These are phyloP conservation scores for Mnemiopsis leidyi DNA, from an alignment of 37 sponge, comb jelly and placozoan genomes.

Conservation along the genomic window DNA sequence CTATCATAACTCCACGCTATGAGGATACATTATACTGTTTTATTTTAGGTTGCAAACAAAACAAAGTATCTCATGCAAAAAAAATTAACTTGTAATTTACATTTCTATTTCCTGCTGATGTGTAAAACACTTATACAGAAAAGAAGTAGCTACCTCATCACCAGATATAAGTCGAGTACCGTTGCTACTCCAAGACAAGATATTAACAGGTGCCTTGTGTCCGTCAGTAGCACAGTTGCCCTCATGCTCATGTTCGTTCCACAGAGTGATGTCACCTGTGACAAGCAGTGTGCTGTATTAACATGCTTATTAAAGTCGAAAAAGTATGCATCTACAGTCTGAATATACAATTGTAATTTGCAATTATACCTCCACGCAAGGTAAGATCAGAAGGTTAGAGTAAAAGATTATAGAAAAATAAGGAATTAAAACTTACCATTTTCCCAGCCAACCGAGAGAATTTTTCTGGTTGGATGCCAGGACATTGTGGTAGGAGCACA, in stretches of 20 bases:
- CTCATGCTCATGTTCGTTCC: conserved; percentile 74
- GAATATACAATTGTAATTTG: too few relatives aligned
- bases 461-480: conserved; percentile 65
- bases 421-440: conserved; percentile 70
- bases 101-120: too few relatives aligned
- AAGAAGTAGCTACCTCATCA: conserved; percentile 82
- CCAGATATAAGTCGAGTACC: conserved; percentile 77
- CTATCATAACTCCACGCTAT: conserved; percentile 52
- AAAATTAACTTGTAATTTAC: too few relatives aligned
- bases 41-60: too few relatives aligned
- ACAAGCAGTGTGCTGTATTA: not conserved
- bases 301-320: too few relatives aligned
- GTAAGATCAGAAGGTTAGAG: too few relatives aligned
- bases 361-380: too few relatives aligned
- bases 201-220: conserved; percentile 73
- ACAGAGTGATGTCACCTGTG: conserved; percentile 76
- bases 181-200: conserved; percentile 77
- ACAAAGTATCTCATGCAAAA: too few relatives aligned
- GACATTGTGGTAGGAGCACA: conserved; percentile 62
- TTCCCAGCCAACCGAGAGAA: conserved; percentile 79
- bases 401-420: too few relatives aligned
- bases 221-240: conserved; percentile 70
- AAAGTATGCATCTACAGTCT: too few relatives aligned
- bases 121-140: too few relatives aligned
- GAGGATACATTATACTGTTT: too few relatives aligned